Evolutionary conservation across 2,113 vertebrate species (phyloP).

Genomic region (Leucoraja erinaceus): DNA sequence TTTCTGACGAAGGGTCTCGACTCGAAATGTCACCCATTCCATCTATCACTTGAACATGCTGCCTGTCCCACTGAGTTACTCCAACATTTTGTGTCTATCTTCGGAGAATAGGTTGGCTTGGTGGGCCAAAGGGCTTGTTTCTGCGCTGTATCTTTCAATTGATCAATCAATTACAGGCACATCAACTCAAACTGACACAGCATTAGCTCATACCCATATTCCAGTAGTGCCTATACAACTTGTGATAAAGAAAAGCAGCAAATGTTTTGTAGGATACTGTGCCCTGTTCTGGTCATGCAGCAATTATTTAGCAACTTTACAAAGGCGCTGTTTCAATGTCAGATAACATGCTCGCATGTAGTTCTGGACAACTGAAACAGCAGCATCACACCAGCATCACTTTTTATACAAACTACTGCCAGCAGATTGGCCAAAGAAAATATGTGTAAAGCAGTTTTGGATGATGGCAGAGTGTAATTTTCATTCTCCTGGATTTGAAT

Average conservation of each 20-base stretch:
- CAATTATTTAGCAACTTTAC: background rate
- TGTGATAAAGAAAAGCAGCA: background rate
- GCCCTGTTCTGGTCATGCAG: background rate
- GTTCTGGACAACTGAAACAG: background rate
- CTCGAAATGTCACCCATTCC: no score
- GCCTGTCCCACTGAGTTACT: no score
- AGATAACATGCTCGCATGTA: background rate
- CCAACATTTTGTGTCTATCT: no score
- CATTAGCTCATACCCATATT: no score
- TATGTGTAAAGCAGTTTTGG: background rate
- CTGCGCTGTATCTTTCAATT: no score
- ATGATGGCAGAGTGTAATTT: background rate
- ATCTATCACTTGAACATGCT: no score
- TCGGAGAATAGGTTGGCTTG: no score
- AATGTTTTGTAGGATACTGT: background rate
- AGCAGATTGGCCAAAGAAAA: background rate
- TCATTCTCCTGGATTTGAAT: slow-evolving; percentile 19
- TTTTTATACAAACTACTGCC: background rate
- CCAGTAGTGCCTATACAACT: no score
- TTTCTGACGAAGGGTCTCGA: no score
- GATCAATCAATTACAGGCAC: no score
- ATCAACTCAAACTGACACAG: no score
- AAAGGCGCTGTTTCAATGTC: background rate
- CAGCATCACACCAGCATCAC: slow-evolving; percentile 10
- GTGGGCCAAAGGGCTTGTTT: no score